Conservation (phyloP, 2,113 vertebrate genomes). For the Gymnorhina tibicen region DNA sequence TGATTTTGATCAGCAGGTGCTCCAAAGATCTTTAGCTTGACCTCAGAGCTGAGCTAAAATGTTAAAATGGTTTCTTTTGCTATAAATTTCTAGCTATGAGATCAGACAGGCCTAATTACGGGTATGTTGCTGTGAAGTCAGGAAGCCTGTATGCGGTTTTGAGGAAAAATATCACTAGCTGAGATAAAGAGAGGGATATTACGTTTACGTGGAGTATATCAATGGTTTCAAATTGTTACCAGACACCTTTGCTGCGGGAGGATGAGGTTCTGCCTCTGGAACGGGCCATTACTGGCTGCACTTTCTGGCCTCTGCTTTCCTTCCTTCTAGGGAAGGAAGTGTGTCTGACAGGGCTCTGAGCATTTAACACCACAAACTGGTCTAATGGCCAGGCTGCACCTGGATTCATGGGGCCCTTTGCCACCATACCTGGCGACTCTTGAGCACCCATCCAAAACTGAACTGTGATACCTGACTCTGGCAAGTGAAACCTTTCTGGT, state of each 20-base stretch:
- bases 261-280: not conserved
- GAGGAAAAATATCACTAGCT: not conserved
- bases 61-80: not conserved
- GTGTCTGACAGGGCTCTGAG: not conserved
- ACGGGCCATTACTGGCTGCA: not conserved
- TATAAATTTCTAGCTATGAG: not conserved
- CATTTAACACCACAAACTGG: not conserved
- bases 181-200: not conserved
- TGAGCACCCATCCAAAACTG: not conserved
- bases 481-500: not conserved
- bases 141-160: not conserved
- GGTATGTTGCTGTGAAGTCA: not conserved
- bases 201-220: not conserved
- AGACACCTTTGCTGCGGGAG: accelerated
- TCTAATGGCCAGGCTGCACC: not conserved
- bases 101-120: not conserved
- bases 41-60: not conserved
- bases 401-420: not conserved
- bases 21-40: not conserved
- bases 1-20: not conserved
- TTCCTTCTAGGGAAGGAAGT: not conserved
- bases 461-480: not conserved
- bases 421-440: not conserved
- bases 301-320: not conserved
- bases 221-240: not conserved